Conservation (phyloP, 2,797 vertebrate genomes). For the Characodon lateralis region DNA sequence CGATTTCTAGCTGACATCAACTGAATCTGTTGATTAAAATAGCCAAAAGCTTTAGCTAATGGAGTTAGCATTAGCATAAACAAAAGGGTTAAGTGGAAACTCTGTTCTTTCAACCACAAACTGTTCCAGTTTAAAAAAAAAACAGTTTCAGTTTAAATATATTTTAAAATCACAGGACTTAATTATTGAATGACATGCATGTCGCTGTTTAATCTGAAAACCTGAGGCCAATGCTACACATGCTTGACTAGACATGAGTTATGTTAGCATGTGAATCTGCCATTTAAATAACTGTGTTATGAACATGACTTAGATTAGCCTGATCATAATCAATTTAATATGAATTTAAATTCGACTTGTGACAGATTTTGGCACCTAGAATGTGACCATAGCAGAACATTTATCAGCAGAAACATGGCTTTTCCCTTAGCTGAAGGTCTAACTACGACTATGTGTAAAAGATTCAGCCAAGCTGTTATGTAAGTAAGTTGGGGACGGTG, state of each 20-base stretch:
- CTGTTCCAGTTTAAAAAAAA: neutral
- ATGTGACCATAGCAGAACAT: neutral
- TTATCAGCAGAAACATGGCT: neutral
- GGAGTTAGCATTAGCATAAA: neutral
- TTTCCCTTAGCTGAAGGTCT: neutral
- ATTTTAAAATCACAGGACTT: neutral
- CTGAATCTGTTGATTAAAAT: neutral
- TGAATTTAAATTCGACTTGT: neutral
- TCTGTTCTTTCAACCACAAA: neutral
- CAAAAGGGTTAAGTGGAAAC: neutral
- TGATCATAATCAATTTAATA: neutral
- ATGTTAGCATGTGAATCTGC: neutral
- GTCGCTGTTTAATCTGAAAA: neutral
- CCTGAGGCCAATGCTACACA: neutral
- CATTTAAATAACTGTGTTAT: neutral
- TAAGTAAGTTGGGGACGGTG: slow-evolving; percentile 17
- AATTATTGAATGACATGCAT: neutral
- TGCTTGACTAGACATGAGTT: neutral
- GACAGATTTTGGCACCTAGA: neutral
- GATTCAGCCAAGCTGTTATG: neutral
- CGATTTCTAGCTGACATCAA: neutral
- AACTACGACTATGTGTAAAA: neutral
- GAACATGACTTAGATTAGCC: neutral
- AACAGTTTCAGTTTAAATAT: neutral
- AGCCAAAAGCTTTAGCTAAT: neutral